Evolutionary conservation across 2,797 vertebrate genomes (phyloP), one percentile per base, ranked within the genome.

Genomic region (Enoplosus armatus): DNA sequence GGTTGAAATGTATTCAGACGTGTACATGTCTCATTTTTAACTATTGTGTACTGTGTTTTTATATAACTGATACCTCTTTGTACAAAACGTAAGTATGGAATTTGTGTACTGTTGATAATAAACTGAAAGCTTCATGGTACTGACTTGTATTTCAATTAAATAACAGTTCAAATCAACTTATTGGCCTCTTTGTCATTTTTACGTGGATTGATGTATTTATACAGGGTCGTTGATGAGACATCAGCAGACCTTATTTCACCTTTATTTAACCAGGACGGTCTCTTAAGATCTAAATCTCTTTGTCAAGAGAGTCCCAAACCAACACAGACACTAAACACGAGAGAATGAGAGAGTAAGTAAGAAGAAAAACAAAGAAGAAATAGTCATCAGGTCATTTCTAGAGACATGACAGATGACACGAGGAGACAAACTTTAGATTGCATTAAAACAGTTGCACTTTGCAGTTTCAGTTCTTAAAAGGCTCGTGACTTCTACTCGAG

Each of bases 41-140:
- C 90, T 83, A 79, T 86, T 81, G 84, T 85, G 89, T 93, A 92
- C 89, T 92, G 89, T 91, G 89, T 89, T 92, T 93, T 87, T 89
- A 87, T 93, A 93, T 93, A 92, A 83, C 84, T 82, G 86, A 94
- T 95, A 94, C 93, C 93, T 95, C 94, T 94, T 92, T 94, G 92
- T 93, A 94, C 91, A 93, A 93, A 93, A 85, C 84, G 1, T 14
- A 78, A 72, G 72, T 87, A 87, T 87, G 85, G 72, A 82, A 67
- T 86, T 61, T 84, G 79, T 84, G 85, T 92, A 89, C 83, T 91
- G 87, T 86, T 83, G 75, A 89, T 85, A 75, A 85, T 86, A 82
- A 89, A 80, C 75, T 86, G 75, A 90, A 89, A 72, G 66, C 50
- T 41, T 69, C 37, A 86, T 70, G 69, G 76, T 92, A 80, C 78